phyloP scores from a whole-genome alignment of 2,888 invertebrate genomes.

The Eristalis pertinax region DNA sequence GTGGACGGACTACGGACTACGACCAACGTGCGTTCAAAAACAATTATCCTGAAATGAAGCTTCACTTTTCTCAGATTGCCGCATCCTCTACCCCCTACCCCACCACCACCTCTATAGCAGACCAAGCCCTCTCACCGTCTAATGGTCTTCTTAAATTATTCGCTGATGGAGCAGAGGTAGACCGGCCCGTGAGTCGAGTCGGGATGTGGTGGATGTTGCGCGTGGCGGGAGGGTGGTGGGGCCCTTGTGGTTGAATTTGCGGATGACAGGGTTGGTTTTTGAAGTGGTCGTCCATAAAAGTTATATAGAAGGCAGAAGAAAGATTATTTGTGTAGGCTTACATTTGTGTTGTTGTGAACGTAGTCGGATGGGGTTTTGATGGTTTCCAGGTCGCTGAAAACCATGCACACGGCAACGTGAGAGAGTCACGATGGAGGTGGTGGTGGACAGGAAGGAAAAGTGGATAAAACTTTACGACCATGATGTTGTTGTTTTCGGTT shows the following conservation, averaged over 20 bases:
- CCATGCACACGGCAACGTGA: background rate
- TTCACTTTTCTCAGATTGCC: conserved; percentile 33
- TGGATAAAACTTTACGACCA: conserved; percentile 44
- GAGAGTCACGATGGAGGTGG: background rate
- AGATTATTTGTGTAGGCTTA: conserved; percentile 21
- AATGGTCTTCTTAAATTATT: conserved; percentile 47
- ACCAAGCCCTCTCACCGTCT: conserved; percentile 2
- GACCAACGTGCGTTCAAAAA: conserved; percentile 30
- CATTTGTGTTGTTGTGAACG: background rate
- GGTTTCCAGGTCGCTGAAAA: conserved; percentile 33
- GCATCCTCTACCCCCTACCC: background rate
- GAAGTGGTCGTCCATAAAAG: conserved; percentile 38
- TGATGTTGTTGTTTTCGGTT: conserved; percentile 36
- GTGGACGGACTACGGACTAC: conserved; percentile 26
- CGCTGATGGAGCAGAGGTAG: background rate
- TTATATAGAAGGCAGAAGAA: background rate
- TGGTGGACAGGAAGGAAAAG: background rate
- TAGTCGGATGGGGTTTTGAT: conserved; percentile 8
- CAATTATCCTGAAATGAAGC: conserved; percentile 54
- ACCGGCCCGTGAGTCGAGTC: background rate
- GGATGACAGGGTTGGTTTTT: background rate
- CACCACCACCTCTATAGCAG: background rate
- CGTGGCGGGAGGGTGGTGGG: background rate
- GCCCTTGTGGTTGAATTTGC: conserved; percentile 31
- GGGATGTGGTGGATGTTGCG: conserved; percentile 23